Evolutionary conservation across 2,888 invertebrate genomes (phyloP).

Genomic region (Cheilosia scutellata): DNA sequence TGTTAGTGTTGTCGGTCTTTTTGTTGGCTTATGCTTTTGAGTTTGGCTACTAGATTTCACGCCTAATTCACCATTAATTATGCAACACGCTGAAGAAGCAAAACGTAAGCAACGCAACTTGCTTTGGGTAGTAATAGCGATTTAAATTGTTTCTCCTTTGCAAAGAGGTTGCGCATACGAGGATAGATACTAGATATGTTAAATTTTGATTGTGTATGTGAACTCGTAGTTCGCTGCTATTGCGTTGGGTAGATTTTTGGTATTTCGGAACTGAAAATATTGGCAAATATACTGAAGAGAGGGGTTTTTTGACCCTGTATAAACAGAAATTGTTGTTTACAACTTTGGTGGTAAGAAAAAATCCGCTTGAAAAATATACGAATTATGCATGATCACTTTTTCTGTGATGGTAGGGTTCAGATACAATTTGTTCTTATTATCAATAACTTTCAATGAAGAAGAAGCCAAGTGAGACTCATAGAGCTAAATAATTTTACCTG

Average conservation of each 20-base stretch:
- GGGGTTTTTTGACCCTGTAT: not conserved
- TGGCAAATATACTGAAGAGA: not conserved
- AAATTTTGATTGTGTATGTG: not conserved
- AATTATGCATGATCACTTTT: too few relatives aligned
- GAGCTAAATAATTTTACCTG: too few relatives aligned
- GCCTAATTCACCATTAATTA: conserved; percentile 55
- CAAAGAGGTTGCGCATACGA: conserved; percentile 10
- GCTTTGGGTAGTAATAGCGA: not conserved
- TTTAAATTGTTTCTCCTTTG: conserved; percentile 9
- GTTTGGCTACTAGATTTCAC: conserved; percentile 44
- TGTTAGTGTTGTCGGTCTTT: not conserved
- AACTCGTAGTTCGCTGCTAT: not conserved
- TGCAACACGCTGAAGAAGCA: conserved; percentile 42
- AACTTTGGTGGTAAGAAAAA: too few relatives aligned
- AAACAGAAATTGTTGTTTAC: too few relatives aligned
- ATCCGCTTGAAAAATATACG: too few relatives aligned
- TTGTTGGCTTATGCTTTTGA: conserved; percentile 25
- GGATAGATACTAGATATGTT: not conserved
- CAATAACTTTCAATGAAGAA: too few relatives aligned
- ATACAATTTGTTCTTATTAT: too few relatives aligned
- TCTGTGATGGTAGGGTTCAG: too few relatives aligned
- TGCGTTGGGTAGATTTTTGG: not conserved
- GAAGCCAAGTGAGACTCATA: too few relatives aligned
- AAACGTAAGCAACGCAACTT: conserved; percentile 26
- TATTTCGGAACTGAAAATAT: not conserved